A percentile compares a stretch with the other conserved stretches of the same genome.
Evolutionary conservation across 2,888 invertebrate genomes (phyloP).

Genomic region (Eupithecia tripunctaria): DNA sequence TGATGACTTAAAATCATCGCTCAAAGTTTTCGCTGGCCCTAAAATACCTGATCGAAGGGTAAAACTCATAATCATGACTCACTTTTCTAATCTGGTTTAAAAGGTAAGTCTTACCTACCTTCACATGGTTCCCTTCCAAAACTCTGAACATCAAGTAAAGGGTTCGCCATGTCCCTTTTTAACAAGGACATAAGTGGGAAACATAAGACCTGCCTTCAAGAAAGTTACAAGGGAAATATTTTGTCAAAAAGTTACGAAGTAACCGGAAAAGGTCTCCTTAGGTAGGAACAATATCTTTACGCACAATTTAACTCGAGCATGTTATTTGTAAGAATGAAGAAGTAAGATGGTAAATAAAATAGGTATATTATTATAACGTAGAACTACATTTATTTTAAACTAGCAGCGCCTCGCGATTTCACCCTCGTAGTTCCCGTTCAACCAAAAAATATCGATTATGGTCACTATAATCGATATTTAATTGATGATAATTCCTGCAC

Average conservation of each 20-base stretch:
- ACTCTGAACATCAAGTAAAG: neutral
- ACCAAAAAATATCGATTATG: no score
- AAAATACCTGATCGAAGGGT: no score
- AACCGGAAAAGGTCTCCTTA: conserved; percentile 13
- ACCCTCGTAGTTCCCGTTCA: no score
- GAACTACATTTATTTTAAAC: no score
- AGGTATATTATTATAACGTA: neutral
- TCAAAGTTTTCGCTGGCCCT: no score
- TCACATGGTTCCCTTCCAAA: neutral
- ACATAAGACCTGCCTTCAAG: conserved; percentile 11
- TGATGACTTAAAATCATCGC: no score
- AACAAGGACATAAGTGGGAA: conserved; percentile 18
- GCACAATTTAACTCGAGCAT: conserved; percentile 19
- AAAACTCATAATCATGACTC: no score
- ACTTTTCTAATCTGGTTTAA: no score
- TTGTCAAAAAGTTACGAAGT: conserved; percentile 19
- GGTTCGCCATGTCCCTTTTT: conserved; percentile 17
- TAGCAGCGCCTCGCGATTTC: no score
- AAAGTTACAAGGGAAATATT: conserved; percentile 24
- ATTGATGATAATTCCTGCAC: no score
- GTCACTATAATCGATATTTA: no score
- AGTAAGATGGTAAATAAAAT: neutral
- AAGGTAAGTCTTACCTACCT: neutral
- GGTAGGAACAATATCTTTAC: conserved; percentile 13
- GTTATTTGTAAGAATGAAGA: conserved; percentile 3